Conservation (phyloP, 2,888 invertebrate genomes). For the Heliconius cydno region DNA sequence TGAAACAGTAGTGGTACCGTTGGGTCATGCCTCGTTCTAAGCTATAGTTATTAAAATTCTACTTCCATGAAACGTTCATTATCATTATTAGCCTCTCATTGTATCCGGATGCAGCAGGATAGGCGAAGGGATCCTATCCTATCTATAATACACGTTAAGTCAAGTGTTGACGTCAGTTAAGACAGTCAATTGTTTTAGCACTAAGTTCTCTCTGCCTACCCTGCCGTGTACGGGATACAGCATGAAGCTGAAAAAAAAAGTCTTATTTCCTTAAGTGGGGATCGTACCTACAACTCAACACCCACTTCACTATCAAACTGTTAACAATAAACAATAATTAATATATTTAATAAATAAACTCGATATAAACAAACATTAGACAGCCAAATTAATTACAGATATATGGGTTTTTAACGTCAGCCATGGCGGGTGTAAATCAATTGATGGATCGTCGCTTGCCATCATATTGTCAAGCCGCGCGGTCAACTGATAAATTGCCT, state of each 20-base stretch:
- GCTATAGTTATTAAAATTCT: neutral
- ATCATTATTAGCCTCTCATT: neutral
- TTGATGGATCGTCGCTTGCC: conserved; percentile 16
- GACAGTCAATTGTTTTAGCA: neutral
- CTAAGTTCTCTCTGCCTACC: neutral
- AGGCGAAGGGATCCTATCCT: neutral
- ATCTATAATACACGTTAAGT: too few species aligned
- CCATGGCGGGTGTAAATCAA: neutral
- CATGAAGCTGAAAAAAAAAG: neutral
- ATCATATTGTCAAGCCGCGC: conserved; percentile 23
- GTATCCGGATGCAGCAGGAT: too few species aligned
- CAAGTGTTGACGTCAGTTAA: too few species aligned
- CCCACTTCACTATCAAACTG: too few species aligned
- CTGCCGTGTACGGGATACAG: neutral
- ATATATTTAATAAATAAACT: neutral
- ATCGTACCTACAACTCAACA: too few species aligned
- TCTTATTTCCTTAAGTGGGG: too few species aligned
- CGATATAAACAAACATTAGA: neutral
- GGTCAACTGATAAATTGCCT: conserved; percentile 22
- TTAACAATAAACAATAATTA: neutral
- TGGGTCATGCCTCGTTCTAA: neutral
- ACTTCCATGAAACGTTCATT: too few species aligned
- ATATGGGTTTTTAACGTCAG: conserved; percentile 14
- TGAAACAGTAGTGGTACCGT: too few species aligned
- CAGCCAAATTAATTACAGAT: conserved; percentile 1